A percentile compares a stretch with the other conserved stretches of the same genome.
These are phyloP conservation scores for Albula goreensis DNA, from an alignment of 2,113 vertebrate species.

Conservation along the genomic window DNA sequence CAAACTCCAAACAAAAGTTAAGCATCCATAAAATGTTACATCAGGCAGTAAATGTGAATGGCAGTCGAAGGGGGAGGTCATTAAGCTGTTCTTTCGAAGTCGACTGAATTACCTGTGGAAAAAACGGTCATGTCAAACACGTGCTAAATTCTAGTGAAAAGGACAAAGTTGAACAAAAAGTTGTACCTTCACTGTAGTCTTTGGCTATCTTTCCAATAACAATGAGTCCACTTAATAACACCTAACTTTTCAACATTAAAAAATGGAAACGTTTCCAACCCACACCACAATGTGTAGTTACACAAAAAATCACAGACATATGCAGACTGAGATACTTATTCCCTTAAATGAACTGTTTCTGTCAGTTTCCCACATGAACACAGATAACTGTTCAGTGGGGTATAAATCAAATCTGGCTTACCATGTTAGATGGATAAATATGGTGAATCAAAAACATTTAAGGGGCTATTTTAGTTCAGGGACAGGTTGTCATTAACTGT, in stretches of 20 bases:
- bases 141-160: not conserved
- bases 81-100: not conserved
- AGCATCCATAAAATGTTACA: not conserved
- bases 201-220: not conserved
- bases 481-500: no score
- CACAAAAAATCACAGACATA: no score
- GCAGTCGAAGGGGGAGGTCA: not conserved
- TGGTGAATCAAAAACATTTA: no score
- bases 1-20: not conserved
- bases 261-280: no score
- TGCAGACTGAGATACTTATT: not conserved
- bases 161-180: not conserved
- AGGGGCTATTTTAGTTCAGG: no score
- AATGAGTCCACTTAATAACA: not conserved
- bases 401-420: no score
- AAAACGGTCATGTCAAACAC: not conserved
- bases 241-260: no score
- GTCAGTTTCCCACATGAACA: not conserved
- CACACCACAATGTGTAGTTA: no score
- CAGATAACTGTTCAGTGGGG: not conserved
- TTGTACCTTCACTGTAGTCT: not conserved
- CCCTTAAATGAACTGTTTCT: constrained; percentile 1
- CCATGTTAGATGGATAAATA: no score
- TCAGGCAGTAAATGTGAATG: not conserved
- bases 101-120: not conserved